phyloP scores from a whole-genome alignment of 2,113 vertebrate genomes.

The Rhagologus leucostigma region DNA sequence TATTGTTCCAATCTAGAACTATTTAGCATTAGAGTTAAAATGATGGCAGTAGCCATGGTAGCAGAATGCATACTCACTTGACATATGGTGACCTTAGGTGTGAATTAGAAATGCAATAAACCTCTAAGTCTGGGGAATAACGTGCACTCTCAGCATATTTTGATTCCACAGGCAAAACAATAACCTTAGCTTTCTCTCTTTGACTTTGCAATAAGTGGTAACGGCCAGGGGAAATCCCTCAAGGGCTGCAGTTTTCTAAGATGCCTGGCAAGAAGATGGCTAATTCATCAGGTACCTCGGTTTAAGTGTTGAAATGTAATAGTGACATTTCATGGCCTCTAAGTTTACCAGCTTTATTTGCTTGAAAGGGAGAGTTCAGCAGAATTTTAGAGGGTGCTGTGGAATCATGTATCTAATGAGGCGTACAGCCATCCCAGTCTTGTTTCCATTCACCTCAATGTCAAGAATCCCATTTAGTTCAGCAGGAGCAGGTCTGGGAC shows the following conservation, averaged over 20 bases:
- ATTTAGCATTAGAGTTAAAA: constrained; percentile 30
- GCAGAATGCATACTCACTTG: constrained; percentile 23
- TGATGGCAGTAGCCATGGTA: background rate
- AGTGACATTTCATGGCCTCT: constrained; percentile 61
- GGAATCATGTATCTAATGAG: constrained; percentile 53
- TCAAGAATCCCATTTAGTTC: constrained; percentile 34
- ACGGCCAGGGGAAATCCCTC: background rate
- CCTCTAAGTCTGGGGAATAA: constrained; percentile 56
- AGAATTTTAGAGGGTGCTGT: constrained; percentile 63
- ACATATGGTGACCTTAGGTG: constrained; percentile 62
- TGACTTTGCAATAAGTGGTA: constrained; percentile 55
- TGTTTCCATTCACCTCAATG: constrained; percentile 19
- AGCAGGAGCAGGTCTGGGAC: background rate
- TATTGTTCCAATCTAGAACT: background rate
- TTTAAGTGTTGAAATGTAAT: constrained; percentile 62
- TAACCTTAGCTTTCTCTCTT: constrained; percentile 19
- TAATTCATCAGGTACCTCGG: constrained; percentile 51
- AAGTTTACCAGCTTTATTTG: constrained; percentile 71
- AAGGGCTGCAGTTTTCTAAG: constrained; percentile 18
- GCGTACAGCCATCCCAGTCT: background rate
- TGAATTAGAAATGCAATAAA: constrained; percentile 62
- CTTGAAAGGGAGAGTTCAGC: constrained; percentile 69
- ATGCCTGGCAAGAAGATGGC: constrained; percentile 44
- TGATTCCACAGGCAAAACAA: constrained; percentile 15
- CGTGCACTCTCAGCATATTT: constrained; percentile 61